Evolutionary conservation across 1,140 invertebrate species (phyloP), one percentile per base, ranked within the genome.

Genomic region (Cardiocondyla obscurior): DNA sequence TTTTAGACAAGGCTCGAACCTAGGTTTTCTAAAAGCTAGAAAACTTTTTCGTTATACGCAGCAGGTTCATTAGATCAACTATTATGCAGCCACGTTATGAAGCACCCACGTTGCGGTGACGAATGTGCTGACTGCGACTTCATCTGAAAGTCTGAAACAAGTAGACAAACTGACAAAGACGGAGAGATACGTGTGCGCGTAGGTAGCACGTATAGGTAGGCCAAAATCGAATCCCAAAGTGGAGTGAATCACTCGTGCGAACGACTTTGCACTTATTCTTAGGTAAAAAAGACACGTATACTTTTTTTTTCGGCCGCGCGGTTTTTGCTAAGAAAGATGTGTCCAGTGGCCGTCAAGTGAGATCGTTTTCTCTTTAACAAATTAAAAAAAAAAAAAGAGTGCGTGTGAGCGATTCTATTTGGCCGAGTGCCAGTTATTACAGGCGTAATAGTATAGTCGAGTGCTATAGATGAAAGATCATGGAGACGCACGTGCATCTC

Each of bases 181-280:
- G 14, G 25, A 55, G 53, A 55, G 22, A 81, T 0, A 28, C 51
- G 22, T 39, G 46, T 33, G 44, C 28, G 33, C 60, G 81, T 86
- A 55, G 76, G 62, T 5, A 62, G 57, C n/a, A 67, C 28, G 28
- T 28, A 30, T 87, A 83, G 81, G 81, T 57, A 67, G 81, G 67
- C 84, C 87, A 89, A 90, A 91, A 91, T 89, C 86, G 65, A 85
- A 85, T 87, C 85, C 88, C 86, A 91, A 92, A 90, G 77, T 84
- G 76, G 82, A 36, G 87, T 91, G 90, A 92, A 85, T 91, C 90
- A 91, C 60, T 49, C 30, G 16, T 67, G 33, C 30, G 10, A 73
- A 25, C 36, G 81, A 22, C 46, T 49, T 74, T 28, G 44, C 60
- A 36, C 46, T n/a, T 86, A 16, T 30, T 79, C 58, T 19, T 64